phyloP scores from a whole-genome alignment of 2,797 vertebrate species.

The Tapera naevia region DNA sequence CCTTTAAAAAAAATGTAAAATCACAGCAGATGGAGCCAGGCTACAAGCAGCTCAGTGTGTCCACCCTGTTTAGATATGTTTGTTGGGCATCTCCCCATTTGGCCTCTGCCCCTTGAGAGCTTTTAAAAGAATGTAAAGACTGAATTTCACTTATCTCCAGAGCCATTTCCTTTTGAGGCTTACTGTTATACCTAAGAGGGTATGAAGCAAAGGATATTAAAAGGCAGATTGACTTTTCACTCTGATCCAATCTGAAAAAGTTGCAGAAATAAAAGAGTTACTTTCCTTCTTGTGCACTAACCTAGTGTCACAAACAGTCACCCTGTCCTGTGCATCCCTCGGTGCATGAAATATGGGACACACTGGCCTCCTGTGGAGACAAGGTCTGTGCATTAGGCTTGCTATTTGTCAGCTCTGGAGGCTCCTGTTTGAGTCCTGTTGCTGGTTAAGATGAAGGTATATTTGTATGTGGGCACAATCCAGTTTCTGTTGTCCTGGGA shows the following conservation, averaged over 20 bases:
- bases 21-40: background rate
- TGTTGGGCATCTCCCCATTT: background rate
- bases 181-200: background rate
- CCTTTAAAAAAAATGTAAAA: background rate
- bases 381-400: background rate
- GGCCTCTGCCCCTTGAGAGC: background rate
- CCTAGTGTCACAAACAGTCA: background rate
- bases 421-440: background rate
- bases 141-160: background rate
- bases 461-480: background rate
- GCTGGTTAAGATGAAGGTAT: background rate
- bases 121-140: conserved; percentile 12
- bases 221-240: background rate
- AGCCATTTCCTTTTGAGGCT: background rate
- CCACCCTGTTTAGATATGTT: background rate
- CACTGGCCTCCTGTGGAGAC: background rate
- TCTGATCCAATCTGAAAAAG: background rate
- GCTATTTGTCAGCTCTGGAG: background rate
- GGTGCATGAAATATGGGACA: background rate
- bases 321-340: background rate
- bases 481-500: background rate
- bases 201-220: background rate
- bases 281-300: background rate
- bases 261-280: background rate
- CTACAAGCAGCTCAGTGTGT: background rate